phyloP scores from a whole-genome alignment of 1,140 invertebrate genomes.

The Bombus vancouverensis region DNA sequence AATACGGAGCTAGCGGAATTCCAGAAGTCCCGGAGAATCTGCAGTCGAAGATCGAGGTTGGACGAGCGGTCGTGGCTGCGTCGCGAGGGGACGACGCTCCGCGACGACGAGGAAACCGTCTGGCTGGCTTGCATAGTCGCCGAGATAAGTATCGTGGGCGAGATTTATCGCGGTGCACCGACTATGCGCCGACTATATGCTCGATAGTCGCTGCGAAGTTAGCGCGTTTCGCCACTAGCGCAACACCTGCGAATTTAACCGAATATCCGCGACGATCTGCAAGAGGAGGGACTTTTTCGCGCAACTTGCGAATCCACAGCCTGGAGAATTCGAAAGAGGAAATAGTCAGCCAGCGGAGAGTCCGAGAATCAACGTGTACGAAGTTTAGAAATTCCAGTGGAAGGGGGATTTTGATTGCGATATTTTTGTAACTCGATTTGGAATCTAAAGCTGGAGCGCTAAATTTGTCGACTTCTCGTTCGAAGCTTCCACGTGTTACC shows the following conservation, averaged over 20 bases:
- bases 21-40: constrained; percentile 4
- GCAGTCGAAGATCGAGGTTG: neutral
- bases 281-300: neutral
- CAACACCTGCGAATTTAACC: constrained; percentile 57
- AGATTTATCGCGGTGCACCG: constrained; percentile 56
- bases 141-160: constrained; percentile 50
- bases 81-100: constrained; percentile 2
- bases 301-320: neutral
- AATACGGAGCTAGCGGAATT: constrained; percentile 23
- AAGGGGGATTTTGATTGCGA: no score
- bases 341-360: neutral
- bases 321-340: no score
- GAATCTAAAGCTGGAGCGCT: no score
- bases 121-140: constrained; percentile 21
- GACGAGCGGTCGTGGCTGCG: neutral
- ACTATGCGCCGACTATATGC: constrained; percentile 5
- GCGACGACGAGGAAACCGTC: constrained; percentile 39
- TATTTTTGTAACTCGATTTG: no score
- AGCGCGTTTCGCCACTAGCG: constrained; percentile 44
- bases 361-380: no score
- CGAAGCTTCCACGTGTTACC: no score
- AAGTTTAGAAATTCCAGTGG: no score
- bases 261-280: neutral
- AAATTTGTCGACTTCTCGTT: no score
- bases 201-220: constrained; percentile 18